phyloP scores from a whole-genome alignment of 1,140 invertebrate genomes.

The Orius insidiosus region DNA sequence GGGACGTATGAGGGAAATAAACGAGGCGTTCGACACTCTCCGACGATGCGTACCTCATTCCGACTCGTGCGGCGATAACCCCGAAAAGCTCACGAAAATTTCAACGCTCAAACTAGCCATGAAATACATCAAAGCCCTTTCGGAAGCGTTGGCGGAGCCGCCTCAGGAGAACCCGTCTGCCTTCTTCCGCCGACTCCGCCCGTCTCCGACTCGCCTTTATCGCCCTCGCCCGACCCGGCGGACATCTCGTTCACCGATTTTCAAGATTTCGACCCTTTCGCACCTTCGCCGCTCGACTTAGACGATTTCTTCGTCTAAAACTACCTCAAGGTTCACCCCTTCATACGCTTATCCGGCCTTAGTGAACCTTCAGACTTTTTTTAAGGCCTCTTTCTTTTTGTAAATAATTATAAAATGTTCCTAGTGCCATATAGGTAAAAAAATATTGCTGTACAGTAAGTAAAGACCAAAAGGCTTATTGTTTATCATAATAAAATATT shows the following conservation, averaged over 20 bases:
- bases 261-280: constrained; percentile 9
- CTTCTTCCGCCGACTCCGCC: constrained; percentile 13
- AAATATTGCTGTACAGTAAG: neutral
- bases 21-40: constrained; percentile 66
- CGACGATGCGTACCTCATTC: constrained; percentile 47
- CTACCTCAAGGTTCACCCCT: neutral
- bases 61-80: constrained; percentile 5
- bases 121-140: constrained; percentile 61
- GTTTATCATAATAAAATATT: no score
- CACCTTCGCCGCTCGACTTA: neutral
- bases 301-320: constrained; percentile 5
- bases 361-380: neutral
- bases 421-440: constrained; percentile 2
- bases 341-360: constrained; percentile 5
- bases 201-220: constrained; percentile 4
- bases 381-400: neutral
- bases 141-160: constrained; percentile 24
- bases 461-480: no score
- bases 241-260: constrained; percentile 1
- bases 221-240: constrained; percentile 1
- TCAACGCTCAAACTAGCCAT: constrained; percentile 71
- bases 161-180: neutral
- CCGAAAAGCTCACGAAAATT: constrained; percentile 71
- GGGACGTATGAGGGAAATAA: constrained; percentile 73
- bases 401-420: constrained; percentile 1